A percentile compares a stretch with the other conserved stretches of the same genome.
Conservation (phyloP, 2,113 vertebrate species). For the Lontra canadensis region DNA sequence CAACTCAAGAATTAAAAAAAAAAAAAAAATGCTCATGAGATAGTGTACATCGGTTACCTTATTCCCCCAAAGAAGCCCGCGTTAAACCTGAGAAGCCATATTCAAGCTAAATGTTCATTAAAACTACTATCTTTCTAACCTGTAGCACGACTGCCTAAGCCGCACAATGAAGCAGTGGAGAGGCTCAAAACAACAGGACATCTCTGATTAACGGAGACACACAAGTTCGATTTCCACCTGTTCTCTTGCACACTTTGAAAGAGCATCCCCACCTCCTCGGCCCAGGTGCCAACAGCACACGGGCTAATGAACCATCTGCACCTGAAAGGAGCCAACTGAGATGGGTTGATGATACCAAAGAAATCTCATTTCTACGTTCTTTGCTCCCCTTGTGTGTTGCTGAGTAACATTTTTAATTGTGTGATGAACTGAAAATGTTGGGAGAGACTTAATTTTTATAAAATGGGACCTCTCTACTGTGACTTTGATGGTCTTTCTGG, state of each 20-base stretch:
- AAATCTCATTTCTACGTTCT: constrained; percentile 67
- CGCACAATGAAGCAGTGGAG: background rate
- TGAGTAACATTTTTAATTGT: constrained; percentile 79
- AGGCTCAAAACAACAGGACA: background rate
- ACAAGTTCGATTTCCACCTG: constrained; percentile 49
- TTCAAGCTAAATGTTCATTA: constrained; percentile 47
- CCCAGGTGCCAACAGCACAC: background rate
- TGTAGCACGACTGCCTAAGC: background rate
- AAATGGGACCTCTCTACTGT: constrained; percentile 56
- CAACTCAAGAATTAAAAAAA: too few relatives aligned
- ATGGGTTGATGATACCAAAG: constrained; percentile 80
- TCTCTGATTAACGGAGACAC: background rate
- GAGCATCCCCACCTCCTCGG: background rate
- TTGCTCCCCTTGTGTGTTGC: background rate
- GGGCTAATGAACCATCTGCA: constrained; percentile 61
- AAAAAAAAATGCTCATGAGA: background rate
- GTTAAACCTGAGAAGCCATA: background rate
- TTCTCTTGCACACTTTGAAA: constrained; percentile 19
- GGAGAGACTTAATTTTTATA: constrained; percentile 70
- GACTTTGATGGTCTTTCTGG: constrained; percentile 77
- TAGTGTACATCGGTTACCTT: background rate
- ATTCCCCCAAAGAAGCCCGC: background rate
- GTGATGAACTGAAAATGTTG: constrained; percentile 68
- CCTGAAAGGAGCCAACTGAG: constrained; percentile 54
- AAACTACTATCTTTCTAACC: background rate